phyloP scores from a whole-genome alignment of 2,113 vertebrate species.

The Epinephelus moara region DNA sequence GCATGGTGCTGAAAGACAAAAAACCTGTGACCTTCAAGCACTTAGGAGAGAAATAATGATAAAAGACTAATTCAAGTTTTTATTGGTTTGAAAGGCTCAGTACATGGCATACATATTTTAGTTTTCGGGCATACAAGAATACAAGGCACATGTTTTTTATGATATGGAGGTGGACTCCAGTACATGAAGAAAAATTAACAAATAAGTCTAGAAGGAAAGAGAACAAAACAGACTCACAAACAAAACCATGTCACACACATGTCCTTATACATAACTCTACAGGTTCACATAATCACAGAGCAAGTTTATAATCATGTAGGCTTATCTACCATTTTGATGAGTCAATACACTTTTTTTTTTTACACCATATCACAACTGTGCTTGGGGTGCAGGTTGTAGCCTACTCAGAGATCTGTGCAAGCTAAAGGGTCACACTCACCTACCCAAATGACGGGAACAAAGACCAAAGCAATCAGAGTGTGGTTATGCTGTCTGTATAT shows the following conservation, averaged over 20 bases:
- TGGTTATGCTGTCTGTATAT: not conserved
- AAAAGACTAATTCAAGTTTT: no score
- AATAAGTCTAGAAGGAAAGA: not conserved
- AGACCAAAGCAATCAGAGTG: not conserved
- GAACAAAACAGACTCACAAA: no score
- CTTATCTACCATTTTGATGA: no score
- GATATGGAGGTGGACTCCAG: not conserved
- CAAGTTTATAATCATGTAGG: no score
- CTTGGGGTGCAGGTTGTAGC: constrained; percentile 2
- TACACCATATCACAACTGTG: not conserved
- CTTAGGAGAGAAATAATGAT: not conserved
- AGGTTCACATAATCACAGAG: no score
- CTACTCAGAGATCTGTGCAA: not conserved
- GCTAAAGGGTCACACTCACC: not conserved
- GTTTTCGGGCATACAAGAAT: not conserved
- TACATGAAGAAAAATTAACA: no score
- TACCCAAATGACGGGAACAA: not conserved
- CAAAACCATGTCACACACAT: no score
- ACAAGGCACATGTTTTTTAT: not conserved
- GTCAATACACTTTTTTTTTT: not conserved
- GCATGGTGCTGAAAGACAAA: not conserved
- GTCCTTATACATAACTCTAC: no score
- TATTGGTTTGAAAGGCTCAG: no score
- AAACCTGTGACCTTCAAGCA: not conserved
- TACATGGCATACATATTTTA: no score